phyloP scores from a whole-genome alignment of 2,797 vertebrate genomes.

The Malacoraja senta region DNA sequence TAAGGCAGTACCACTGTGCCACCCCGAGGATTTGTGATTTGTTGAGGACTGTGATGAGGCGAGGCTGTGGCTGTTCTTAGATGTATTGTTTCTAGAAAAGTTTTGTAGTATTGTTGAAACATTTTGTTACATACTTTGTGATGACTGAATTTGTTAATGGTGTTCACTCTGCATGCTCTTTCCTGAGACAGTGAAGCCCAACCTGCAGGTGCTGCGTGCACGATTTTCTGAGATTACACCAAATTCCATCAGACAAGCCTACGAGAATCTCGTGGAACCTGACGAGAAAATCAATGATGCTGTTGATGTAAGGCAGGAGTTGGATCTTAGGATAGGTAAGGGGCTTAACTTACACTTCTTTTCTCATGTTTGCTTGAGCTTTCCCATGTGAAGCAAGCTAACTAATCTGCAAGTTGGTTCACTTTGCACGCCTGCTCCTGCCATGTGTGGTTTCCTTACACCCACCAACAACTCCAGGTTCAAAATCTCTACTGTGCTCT shows the following conservation, averaged over 20 bases:
- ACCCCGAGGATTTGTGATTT: too few species aligned
- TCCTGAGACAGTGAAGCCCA: slow-evolving; percentile 68
- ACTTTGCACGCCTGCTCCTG: too few species aligned
- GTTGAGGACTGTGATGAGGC: neutral
- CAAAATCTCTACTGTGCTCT: too few species aligned
- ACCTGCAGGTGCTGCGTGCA: slow-evolving; percentile 77
- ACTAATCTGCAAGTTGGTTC: neutral
- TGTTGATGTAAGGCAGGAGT: slow-evolving; percentile 85
- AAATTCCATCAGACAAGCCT: slow-evolving; percentile 75
- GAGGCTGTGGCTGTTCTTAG: neutral
- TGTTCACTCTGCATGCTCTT: neutral
- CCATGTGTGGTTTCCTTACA: too few species aligned
- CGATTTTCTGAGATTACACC: slow-evolving; percentile 94
- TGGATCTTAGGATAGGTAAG: slow-evolving; percentile 86
- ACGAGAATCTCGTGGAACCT: slow-evolving; percentile 74
- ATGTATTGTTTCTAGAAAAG: neutral
- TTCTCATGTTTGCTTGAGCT: neutral
- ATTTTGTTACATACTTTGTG: neutral
- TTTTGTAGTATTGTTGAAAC: neutral
- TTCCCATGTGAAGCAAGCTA: neutral
- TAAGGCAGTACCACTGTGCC: too few species aligned
- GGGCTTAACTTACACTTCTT: neutral
- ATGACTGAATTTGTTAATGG: neutral
- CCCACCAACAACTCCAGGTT: neutral
- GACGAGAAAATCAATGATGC: slow-evolving; percentile 76